Percentiles rank a stretch among this genome's conserved stretches.
These are phyloP conservation scores for Rhopalosiphum maidis DNA, from an alignment of 1,140 invertebrate genomes.

Conservation along the genomic window DNA sequence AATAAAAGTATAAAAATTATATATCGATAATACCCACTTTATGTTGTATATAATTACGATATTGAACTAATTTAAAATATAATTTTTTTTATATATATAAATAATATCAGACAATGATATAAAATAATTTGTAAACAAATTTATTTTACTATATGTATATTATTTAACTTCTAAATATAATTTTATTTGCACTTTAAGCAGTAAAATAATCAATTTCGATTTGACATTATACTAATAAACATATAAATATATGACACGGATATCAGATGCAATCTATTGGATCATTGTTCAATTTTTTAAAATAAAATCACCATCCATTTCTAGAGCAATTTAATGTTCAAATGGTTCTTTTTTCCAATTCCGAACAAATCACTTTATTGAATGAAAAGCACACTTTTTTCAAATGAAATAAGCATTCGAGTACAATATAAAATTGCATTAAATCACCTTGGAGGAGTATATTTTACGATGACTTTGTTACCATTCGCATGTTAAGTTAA, in stretches of 20 bases:
- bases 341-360: slow-evolving; percentile 3
- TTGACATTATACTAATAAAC: not conserved
- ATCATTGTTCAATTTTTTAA: not conserved
- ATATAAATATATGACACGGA: not conserved
- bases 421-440: slow-evolving; percentile 3
- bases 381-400: not conserved
- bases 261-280: not conserved
- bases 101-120: not conserved
- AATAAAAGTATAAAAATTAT: not conserved
- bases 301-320: not conserved
- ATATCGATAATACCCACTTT: not conserved
- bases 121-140: not conserved
- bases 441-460: not conserved
- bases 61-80: not conserved
- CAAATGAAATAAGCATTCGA: not conserved
- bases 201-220: not conserved
- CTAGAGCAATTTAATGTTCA: not conserved
- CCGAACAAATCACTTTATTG: not conserved
- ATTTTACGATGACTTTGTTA: slow-evolving; percentile 1
- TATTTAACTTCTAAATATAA: not conserved
- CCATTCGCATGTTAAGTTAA: not conserved
- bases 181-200: not conserved
- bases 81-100: not conserved
- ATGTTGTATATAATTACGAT: not conserved
- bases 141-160: not conserved